These are phyloP conservation scores for Pachypanchax playfairii DNA, from an alignment of 2,113 vertebrate species.

Conservation along the genomic window DNA sequence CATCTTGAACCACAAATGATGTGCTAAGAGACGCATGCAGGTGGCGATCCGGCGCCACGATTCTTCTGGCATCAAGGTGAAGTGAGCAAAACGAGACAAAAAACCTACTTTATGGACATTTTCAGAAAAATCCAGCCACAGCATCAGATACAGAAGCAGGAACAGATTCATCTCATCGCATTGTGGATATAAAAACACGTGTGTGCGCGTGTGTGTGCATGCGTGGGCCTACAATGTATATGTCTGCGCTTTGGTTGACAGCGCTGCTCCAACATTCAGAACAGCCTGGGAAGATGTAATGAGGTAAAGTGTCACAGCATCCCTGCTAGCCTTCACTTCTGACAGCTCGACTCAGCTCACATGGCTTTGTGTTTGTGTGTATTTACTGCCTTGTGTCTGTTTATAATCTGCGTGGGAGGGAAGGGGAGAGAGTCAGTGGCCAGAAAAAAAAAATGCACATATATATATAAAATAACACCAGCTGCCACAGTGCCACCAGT, in stretches of 20 bases:
- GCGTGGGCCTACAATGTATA: slow-evolving; percentile 49
- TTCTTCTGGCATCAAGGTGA: slow-evolving; percentile 25
- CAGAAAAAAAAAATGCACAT: slow-evolving; percentile 28
- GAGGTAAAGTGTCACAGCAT: slow-evolving; percentile 80
- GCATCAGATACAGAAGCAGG: slow-evolving; percentile 32
- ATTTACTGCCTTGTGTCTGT: slow-evolving; percentile 50
- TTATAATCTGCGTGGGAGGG: slow-evolving; percentile 49
- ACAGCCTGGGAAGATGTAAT: slow-evolving; percentile 76
- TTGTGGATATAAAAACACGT: slow-evolving; percentile 15
- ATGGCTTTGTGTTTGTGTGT: slow-evolving; percentile 12
- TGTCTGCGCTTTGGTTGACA: slow-evolving; percentile 68
- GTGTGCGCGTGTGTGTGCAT: slow-evolving; percentile 23
- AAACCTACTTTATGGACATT: slow-evolving; percentile 37
- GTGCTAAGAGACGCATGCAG: slow-evolving; percentile 15
- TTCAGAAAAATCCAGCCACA: slow-evolving; percentile 24
- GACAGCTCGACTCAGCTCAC: slow-evolving; percentile 64
- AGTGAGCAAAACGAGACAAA: slow-evolving; percentile 31
- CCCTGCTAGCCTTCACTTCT: slow-evolving; percentile 67
- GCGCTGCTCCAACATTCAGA: slow-evolving; percentile 64
- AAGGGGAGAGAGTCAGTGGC: slow-evolving; percentile 29
- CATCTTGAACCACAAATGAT: slow-evolving; percentile 23
- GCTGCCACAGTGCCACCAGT: slow-evolving; percentile 50
- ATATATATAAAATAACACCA: slow-evolving; percentile 18
- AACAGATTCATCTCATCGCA: slow-evolving; percentile 32
- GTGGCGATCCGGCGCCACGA: slow-evolving; percentile 21